phyloP scores from a whole-genome alignment of 2,888 invertebrate genomes.

The Ophion slaviceki region DNA sequence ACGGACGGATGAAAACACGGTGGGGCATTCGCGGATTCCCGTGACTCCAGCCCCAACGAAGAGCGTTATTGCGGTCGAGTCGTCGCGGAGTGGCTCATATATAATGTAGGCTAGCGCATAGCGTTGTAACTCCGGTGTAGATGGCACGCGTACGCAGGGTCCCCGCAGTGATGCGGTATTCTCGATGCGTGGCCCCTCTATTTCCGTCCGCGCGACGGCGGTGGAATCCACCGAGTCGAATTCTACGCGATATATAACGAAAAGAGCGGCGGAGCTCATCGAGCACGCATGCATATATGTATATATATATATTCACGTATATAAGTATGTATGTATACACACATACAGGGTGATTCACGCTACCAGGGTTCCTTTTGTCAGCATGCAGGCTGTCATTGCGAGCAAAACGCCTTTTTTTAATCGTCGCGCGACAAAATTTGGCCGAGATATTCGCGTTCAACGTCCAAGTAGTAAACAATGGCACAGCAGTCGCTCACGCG shows the following conservation, averaged over 20 bases:
- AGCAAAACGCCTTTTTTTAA: background rate
- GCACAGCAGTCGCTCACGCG: too few relatives aligned
- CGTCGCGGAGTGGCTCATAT: slow-evolving; percentile 10
- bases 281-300: background rate
- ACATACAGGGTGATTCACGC: background rate
- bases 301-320: slow-evolving; percentile 1
- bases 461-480: background rate
- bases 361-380: background rate
- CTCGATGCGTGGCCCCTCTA: slow-evolving; percentile 79
- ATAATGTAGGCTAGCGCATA: slow-evolving; percentile 26
- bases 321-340: background rate
- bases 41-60: background rate
- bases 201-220: slow-evolving; percentile 76
- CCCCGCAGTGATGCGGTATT: slow-evolving; percentile 72
- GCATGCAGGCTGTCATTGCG: background rate
- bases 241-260: slow-evolving; percentile 77
- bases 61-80: background rate
- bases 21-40: background rate
- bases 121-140: slow-evolving; percentile 17
- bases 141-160: slow-evolving; percentile 46
- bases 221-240: slow-evolving; percentile 80
- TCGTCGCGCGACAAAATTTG: background rate
- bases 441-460: background rate
- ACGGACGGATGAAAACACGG: background rate
- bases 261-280: slow-evolving; percentile 12